These are phyloP conservation scores for Drosophila obscura DNA, from an alignment of 1,140 invertebrate genomes.

Conservation along the genomic window DNA sequence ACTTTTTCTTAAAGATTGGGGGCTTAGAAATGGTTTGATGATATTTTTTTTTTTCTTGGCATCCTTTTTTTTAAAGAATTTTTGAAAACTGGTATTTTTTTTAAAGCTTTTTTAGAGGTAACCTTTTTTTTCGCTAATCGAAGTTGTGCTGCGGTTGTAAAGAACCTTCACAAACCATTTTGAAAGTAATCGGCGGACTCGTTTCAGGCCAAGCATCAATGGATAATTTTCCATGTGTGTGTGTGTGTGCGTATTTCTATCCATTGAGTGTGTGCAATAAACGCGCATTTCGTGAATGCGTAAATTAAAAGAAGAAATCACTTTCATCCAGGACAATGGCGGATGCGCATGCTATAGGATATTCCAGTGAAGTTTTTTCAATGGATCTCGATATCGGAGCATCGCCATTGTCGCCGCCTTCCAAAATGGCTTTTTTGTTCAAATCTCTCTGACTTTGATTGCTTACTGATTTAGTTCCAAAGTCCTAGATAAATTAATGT, in stretches of 20 bases:
- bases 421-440: slow-evolving; percentile 52
- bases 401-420: slow-evolving; percentile 31
- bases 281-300: slow-evolving; percentile 44
- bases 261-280: slow-evolving; percentile 23
- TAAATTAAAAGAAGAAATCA: slow-evolving; percentile 59
- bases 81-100: too few species aligned
- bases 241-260: background rate
- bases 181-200: too few species aligned
- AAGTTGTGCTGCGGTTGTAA: slow-evolving; percentile 30
- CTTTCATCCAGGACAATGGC: slow-evolving; percentile 67
- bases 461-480: slow-evolving; percentile 62
- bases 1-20: too few species aligned
- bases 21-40: too few species aligned
- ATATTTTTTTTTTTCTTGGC: too few species aligned
- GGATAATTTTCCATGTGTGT: slow-evolving; percentile 12
- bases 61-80: too few species aligned
- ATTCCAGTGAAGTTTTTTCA: slow-evolving; percentile 75
- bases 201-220: slow-evolving; percentile 28
- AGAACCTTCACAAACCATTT: background rate
- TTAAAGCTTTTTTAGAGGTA: too few species aligned
- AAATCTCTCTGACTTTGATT: slow-evolving; percentile 72
- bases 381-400: slow-evolving; percentile 32
- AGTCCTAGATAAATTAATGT: too few species aligned
- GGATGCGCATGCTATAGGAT: slow-evolving; percentile 30
- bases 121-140: too few species aligned